A percentile compares a stretch with the other conserved stretches of the same genome.
Conservation (phyloP, 2,113 vertebrate species). For the Illadopsis cleaveri region DNA sequence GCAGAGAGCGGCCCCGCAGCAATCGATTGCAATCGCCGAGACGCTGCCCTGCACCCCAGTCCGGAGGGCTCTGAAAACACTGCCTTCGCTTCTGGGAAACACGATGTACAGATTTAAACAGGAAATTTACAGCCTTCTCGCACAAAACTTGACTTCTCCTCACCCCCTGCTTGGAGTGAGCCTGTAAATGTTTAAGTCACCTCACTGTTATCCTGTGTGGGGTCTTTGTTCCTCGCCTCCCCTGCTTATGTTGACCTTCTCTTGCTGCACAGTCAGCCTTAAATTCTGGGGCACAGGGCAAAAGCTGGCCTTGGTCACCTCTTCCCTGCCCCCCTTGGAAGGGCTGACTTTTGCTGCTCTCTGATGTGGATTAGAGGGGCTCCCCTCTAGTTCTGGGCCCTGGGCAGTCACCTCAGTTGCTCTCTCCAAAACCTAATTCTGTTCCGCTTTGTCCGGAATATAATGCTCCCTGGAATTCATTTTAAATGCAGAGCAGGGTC, state of each 20-base stretch:
- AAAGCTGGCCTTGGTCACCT: constrained; percentile 6
- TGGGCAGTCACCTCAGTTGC: constrained; percentile 32
- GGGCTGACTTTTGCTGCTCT: constrained; percentile 16
- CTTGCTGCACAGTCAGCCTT: neutral
- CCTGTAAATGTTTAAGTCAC: constrained; percentile 44
- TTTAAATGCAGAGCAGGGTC: constrained; percentile 49
- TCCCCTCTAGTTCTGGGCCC: neutral
- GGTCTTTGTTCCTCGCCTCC: constrained; percentile 21
- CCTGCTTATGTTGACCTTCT: neutral
- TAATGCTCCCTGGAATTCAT: constrained; percentile 44
- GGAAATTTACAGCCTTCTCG: constrained; percentile 44
- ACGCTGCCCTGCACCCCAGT: neutral
- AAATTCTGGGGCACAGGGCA: constrained; percentile 30
- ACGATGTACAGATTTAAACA: neutral
- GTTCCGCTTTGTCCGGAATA: constrained; percentile 7
- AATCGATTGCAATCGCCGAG: neutral
- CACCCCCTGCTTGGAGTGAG: neutral
- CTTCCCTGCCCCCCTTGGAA: neutral
- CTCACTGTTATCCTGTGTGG: constrained; percentile 22
- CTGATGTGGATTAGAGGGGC: constrained; percentile 11
- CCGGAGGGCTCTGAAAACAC: neutral
- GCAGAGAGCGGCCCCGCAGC: neutral
- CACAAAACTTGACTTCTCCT: constrained; percentile 42
- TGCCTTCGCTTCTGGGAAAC: neutral
- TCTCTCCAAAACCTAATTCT: constrained; percentile 46